Base-by-base conservation (phyloP, 2,888 invertebrate genomes). In the Seladonia tumulorum region DNA sequence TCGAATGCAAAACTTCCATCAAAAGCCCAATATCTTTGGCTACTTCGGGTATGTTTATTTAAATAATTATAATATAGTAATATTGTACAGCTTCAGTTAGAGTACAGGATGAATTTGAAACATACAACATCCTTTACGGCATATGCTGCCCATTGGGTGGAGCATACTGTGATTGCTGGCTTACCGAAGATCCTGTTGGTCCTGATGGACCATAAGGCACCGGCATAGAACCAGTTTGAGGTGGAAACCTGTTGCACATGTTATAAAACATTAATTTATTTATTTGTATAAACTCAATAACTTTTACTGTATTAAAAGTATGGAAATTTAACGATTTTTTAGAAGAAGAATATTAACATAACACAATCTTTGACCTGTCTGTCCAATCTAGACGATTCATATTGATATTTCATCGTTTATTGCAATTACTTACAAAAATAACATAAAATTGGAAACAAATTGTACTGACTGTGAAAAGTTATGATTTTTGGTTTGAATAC, bases 101-200 rank as follows among this genome's bases (percentile, higher is more conserved):
- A 91, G 90, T 92, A 92, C 88, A 92, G 83, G 83, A 80, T 89
- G 87, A 90, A 63, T 87, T 84, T 80, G 76, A 76, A 84, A 86
- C 87, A 82, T 66, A 81, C 80, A 84, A 74, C 71, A 81, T 87
- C 83, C 75, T 91, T 94, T 92, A 94, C 94, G 94, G 94, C 93
- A 94, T 93, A 81, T 93, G 94, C 84, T 95, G 95, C 79, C 94
- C 93, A 76, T 93, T 95, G n/a, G 93, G 90, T 79, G 95, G 92
- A 82, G 93, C 92, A 84, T 93, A 94, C 85, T 94, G 94, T 47
- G 93, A 87, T 89, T 92, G 94, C 82, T 94, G 94, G 82, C 89
- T 93, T 66, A 92, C 83, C 77, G 92, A 86, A 47, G 90, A 88
- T 75, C 92, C 93, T 76, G 92, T 86, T n/a, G 92, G 86, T 53